Evolutionary conservation across 2,113 vertebrate species (phyloP), one percentile per base, ranked within the genome.

Genomic region (Notothenia rossii): DNA sequence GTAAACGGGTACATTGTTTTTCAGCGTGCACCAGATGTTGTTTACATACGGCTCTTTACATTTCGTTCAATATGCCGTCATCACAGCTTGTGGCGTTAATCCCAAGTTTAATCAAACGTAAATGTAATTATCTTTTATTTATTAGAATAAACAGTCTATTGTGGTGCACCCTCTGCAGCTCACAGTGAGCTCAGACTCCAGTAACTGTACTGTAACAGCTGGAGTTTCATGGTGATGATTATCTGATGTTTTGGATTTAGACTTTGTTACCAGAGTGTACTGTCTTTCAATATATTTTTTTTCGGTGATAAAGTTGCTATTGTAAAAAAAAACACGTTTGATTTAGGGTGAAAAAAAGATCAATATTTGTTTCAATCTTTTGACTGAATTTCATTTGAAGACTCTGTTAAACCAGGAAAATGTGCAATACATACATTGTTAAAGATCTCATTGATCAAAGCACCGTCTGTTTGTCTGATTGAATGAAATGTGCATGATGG

Each of bases 381-480:
- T 65, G n/a, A 65, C 10, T 45, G 10, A 66, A 69, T 70, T 81
- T 3, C 53, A 63, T 62, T 10, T 25, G 10, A 72, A 79, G 14
- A 53, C 10, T 60, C 36, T 64, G 20, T 61, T 67, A 72, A 45
- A 78, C 60, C 22, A 72, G 33, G 74, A 29, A 81, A 68, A 86
- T 66, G 77, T 91, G 87, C 82, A 89, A 87, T 86, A 85, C 18
- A 40, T 55, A 45, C 18, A 25, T 20, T 56, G 72, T 63, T 79
- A 2, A 63, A 59, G 29, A 79, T 78, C 25, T 66, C 9, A 79
- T 29, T 64, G 48, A 55, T 88, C 10, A 48, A 43, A 69, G 17
- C 73, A 72, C 50, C 79, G 77, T 72, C 67, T 77, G 56, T 79
- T 74, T 84, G 68, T 79, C 55, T 75, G 18, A 56, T 83, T 76